Percentiles rank a stretch among this genome's conserved stretches.
phyloP scores from a whole-genome alignment of 2,797 vertebrate species.

The Etheostoma perlongum region DNA sequence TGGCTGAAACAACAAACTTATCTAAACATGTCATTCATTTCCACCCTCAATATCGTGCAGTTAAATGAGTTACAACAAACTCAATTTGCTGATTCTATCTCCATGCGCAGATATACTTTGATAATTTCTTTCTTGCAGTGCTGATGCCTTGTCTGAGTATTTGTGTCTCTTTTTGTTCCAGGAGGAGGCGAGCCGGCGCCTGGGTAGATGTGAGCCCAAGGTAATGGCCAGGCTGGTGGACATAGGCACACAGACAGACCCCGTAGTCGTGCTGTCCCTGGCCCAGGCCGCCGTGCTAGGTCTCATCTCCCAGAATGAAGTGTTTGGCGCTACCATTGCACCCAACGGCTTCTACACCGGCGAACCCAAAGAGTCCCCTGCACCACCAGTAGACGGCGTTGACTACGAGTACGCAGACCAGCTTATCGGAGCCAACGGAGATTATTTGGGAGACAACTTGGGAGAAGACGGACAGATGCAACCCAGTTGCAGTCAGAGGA shows the following conservation, averaged over 20 bases:
- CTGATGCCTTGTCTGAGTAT: conserved; percentile 38
- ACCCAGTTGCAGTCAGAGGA: conserved; percentile 92
- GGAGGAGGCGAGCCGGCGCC: conserved; percentile 87
- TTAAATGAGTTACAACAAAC: background rate
- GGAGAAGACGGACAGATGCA: conserved; percentile 87
- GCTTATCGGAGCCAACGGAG: conserved; percentile 87
- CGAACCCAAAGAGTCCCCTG: conserved; percentile 86
- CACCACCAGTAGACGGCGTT: conserved; percentile 81
- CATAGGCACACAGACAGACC: conserved; percentile 96
- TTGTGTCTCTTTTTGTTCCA: conserved; percentile 71
- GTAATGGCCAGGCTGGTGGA: conserved; percentile 94
- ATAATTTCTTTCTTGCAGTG: conserved; percentile 21
- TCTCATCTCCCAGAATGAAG: conserved; percentile 95
- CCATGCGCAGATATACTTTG: background rate
- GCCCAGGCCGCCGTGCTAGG: conserved; percentile 96
- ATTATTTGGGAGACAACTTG: conserved; percentile 84
- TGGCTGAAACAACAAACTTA: background rate
- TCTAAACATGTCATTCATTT: background rate
- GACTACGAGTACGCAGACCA: conserved; percentile 86
- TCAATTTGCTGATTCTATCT: background rate
- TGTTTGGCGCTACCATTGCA: conserved; percentile 95
- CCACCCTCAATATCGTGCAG: background rate
- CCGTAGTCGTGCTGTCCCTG: conserved; percentile 96
- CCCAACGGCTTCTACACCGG: conserved; percentile 92
- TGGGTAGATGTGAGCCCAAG: conserved; percentile 87